A percentile compares a stretch with the other conserved stretches of the same genome.
Evolutionary conservation across 1,140 invertebrate genomes (phyloP).

Genomic region (Drosophila kurseongensis): DNA sequence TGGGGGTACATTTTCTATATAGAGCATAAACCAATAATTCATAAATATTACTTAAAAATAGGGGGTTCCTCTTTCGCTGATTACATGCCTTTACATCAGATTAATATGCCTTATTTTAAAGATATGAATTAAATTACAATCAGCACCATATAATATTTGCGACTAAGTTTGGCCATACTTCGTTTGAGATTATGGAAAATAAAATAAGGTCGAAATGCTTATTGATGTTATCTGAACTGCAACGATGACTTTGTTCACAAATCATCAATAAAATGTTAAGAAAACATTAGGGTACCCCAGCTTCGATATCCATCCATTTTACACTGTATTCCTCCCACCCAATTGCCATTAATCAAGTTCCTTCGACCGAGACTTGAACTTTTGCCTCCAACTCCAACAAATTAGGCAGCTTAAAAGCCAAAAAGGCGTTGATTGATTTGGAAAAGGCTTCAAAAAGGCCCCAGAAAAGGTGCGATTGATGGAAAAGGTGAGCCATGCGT

Average conservation of each 20-base stretch:
- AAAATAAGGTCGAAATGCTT: background rate
- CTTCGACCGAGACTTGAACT: constrained; percentile 3
- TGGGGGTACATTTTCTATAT: background rate
- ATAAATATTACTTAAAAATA: too few species aligned
- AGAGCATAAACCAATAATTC: too few species aligned
- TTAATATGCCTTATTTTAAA: too few species aligned
- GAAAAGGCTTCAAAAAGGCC: constrained; percentile 51
- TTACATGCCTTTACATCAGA: fast-evolving
- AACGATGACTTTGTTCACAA: background rate
- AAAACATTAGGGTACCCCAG: constrained; percentile 36
- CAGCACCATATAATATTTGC: too few species aligned
- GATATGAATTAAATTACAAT: too few species aligned
- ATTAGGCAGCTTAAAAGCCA: constrained; percentile 65
- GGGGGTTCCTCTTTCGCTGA: background rate
- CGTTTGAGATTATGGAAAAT: background rate
- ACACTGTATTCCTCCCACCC: background rate
- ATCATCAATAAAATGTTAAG: constrained; percentile 1
- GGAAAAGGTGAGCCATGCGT: constrained; percentile 12
- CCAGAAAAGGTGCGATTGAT: constrained; percentile 11
- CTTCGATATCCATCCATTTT: background rate
- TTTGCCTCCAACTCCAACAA: constrained; percentile 40
- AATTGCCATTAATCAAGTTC: constrained; percentile 39
- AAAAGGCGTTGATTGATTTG: constrained; percentile 74
- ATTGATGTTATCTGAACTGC: background rate
- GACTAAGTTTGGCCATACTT: too few species aligned